These are phyloP conservation scores for Crambe crambe DNA, from an alignment of 37 sponge, comb jelly and placozoan genomes.

Conservation along the genomic window DNA sequence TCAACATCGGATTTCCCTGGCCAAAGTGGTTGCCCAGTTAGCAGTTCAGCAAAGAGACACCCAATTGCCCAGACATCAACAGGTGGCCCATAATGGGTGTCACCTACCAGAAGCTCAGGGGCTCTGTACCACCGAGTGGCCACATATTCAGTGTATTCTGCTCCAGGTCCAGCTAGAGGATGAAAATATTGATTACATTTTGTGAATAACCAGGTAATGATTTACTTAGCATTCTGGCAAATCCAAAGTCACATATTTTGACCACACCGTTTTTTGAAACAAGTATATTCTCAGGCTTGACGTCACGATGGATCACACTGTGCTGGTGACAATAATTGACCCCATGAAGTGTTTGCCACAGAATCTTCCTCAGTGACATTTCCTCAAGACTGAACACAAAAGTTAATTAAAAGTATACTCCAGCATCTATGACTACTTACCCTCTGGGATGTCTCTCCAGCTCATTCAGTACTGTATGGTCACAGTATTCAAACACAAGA, in stretches of 20 bases:
- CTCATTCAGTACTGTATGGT: conserved; percentile 97
- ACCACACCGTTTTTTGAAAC: conserved; percentile 87
- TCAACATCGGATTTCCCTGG: conserved; percentile 97
- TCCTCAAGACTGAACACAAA: conserved; percentile 72
- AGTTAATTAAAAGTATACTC: background rate
- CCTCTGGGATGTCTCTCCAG: conserved; percentile 89
- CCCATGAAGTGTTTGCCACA: conserved; percentile 90
- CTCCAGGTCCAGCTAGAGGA: conserved; percentile 83
- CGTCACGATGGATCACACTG: conserved; percentile 95
- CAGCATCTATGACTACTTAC: conserved; percentile 47
- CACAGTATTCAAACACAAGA: conserved; percentile 98
- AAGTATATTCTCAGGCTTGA: conserved; percentile 98
- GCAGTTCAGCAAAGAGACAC: conserved; percentile 95
- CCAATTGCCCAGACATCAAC: conserved; percentile 99
- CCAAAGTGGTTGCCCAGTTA: conserved; percentile 91
- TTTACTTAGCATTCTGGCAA: conserved; percentile 92
- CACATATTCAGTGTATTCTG: conserved; percentile 97
- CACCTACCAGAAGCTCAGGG: conserved; percentile 97
- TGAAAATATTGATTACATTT: background rate
- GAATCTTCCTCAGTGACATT: conserved; percentile 68
- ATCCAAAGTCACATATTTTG: conserved; percentile 98
- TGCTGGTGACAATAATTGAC: conserved; percentile 93
- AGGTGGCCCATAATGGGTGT: conserved; percentile 96
- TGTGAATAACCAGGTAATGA: background rate
- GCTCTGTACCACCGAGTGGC: conserved; percentile 98